These are phyloP conservation scores for Cephus pygmeus DNA, from an alignment of 2,888 invertebrate genomes.

Conservation along the genomic window DNA sequence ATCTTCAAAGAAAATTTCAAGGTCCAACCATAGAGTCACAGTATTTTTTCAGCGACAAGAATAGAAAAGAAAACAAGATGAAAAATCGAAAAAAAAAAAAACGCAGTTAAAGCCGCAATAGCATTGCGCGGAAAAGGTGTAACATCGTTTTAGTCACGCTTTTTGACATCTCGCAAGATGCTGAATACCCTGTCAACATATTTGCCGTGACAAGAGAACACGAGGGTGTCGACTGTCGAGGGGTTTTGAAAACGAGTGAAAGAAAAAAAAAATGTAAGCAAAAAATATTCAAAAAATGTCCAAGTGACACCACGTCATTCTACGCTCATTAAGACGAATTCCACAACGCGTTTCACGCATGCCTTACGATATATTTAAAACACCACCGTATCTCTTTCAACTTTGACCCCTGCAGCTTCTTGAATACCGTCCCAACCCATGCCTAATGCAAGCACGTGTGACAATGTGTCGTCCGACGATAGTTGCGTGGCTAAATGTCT, in stretches of 20 bases:
- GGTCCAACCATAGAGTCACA: not conserved
- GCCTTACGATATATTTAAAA: constrained; percentile 24
- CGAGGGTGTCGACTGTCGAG: constrained; percentile 40
- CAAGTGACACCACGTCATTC: constrained; percentile 51
- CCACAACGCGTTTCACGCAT: constrained; percentile 44
- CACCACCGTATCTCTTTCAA: not conserved
- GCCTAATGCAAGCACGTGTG: constrained; percentile 9
- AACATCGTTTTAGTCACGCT: constrained; percentile 42
- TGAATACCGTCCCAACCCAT: not conserved
- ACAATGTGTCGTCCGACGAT: constrained; percentile 17
- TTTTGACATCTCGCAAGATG: constrained; percentile 34
- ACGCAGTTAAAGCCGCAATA: constrained; percentile 10
- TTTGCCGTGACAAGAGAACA: constrained; percentile 42
- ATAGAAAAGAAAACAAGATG: not conserved
- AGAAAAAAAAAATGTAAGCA: constrained; percentile 28
- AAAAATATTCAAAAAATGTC: constrained; percentile 23
- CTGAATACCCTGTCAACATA: constrained; percentile 57
- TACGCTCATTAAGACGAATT: constrained; percentile 53
- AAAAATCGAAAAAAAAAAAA: constrained; percentile 13
- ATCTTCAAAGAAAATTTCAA: not conserved
- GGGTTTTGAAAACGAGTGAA: constrained; percentile 19
- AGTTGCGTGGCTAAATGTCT: constrained; percentile 17
- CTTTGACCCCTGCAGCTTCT: not conserved
- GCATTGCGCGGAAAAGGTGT: constrained; percentile 22
- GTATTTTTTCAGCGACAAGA: not conserved